Evolutionary conservation across 2,797 vertebrate genomes (phyloP).

Genomic region (Microctenopoma lineatum): DNA sequence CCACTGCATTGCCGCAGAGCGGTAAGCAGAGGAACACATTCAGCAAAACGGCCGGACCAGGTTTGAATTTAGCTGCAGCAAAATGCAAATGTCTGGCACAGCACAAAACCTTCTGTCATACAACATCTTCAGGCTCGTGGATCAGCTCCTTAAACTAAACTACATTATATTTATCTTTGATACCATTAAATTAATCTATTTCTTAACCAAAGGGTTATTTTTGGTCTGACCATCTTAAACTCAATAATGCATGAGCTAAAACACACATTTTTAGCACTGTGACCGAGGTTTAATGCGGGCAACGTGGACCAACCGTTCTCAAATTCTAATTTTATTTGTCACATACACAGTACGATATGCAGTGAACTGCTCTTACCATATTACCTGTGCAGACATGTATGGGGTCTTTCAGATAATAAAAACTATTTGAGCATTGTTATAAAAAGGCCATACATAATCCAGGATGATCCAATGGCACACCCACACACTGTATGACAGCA

Average conservation of each 20-base stretch:
- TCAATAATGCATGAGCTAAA: not conserved
- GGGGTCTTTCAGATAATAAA: too few species aligned
- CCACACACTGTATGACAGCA: not conserved
- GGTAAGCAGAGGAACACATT: not conserved
- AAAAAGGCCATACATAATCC: not conserved
- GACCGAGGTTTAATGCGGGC: not conserved
- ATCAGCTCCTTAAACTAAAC: not conserved
- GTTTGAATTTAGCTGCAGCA: not conserved
- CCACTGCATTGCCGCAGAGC: not conserved
- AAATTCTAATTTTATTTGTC: too few species aligned
- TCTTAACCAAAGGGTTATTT: not conserved
- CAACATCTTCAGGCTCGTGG: not conserved
- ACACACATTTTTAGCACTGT: not conserved
- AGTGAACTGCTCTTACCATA: too few species aligned
- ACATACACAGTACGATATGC: too few species aligned
- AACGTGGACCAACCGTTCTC: too few species aligned
- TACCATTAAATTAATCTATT: not conserved
- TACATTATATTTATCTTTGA: too few species aligned
- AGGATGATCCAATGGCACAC: not conserved
- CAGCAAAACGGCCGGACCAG: not conserved
- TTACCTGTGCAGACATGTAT: not conserved
- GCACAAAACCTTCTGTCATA: not conserved
- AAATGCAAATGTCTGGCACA: not conserved
- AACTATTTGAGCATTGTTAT: too few species aligned
- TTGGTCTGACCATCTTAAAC: not conserved